These are phyloP conservation scores for Brachionus plicatilis DNA, from an alignment of 1,140 invertebrate species.

Conservation along the genomic window DNA sequence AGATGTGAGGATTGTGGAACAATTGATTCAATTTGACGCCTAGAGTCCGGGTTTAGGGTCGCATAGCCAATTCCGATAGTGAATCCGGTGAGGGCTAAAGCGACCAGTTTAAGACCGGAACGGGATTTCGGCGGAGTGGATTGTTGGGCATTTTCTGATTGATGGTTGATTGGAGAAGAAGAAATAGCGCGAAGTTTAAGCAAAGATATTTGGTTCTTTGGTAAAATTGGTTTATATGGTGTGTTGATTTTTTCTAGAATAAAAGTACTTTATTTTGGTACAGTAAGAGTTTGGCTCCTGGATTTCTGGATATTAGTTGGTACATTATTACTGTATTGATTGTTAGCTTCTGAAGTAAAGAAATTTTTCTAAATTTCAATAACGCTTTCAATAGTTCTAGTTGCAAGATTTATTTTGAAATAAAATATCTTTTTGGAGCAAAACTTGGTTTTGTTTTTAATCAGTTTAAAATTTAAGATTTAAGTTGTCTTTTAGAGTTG, in stretches of 20 bases:
- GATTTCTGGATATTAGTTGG: neutral
- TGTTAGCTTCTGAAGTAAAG: neutral
- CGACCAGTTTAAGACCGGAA: constrained; percentile 2
- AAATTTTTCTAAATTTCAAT: constrained; percentile 6
- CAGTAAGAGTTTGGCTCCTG: constrained; percentile 17
- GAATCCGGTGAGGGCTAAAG: constrained; percentile 23
- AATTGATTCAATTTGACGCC: constrained; percentile 24
- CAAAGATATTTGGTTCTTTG: neutral
- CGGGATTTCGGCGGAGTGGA: neutral
- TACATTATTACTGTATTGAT: constrained; percentile 6
- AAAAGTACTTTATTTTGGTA: constrained; percentile 3
- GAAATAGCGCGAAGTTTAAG: neutral
- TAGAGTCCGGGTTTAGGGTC: constrained; percentile 12
- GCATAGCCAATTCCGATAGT: constrained; percentile 35
- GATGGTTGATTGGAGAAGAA: neutral
- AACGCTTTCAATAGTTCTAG: constrained; percentile 11
- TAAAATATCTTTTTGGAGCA: neutral
- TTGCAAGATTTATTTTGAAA: neutral
- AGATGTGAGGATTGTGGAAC: neutral
- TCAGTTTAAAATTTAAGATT: neutral
- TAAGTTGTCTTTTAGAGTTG: neutral
- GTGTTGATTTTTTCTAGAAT: neutral
- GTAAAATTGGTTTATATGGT: neutral
- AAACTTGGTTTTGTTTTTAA: neutral
- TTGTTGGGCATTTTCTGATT: neutral